Conservation (phyloP, 64 coral and sea anemone species). For the Pocillopora damicornis region DNA sequence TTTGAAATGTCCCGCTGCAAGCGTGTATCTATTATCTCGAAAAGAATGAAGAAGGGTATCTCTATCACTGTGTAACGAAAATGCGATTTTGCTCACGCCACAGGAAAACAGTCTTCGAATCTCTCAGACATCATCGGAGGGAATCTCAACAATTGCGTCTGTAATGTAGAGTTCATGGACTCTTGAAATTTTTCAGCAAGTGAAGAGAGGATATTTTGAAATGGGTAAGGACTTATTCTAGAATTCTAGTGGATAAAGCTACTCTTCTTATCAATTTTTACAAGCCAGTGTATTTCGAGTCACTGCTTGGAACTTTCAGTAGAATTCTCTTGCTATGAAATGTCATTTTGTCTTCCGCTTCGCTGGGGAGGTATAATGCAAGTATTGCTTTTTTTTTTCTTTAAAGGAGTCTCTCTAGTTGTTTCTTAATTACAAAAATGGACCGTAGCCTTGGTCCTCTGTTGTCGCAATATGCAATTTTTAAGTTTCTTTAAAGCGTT, state of each 20-base stretch:
- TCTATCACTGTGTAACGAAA: background rate
- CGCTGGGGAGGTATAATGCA: background rate
- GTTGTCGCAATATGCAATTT: background rate
- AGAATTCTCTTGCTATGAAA: background rate
- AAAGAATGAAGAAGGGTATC: constrained; percentile 14
- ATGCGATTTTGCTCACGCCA: constrained; percentile 1
- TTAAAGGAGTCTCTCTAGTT: background rate
- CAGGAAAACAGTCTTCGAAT: background rate
- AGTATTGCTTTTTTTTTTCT: background rate
- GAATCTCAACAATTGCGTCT: background rate
- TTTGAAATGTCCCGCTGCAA: constrained; percentile 28
- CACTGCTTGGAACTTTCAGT: background rate
- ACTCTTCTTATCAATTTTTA: background rate
- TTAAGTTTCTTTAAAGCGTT: background rate
- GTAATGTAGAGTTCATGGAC: constrained; percentile 10
- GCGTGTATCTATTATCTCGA: constrained; percentile 8
- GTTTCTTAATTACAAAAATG: background rate
- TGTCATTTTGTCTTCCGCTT: background rate
- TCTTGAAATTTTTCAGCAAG: constrained; percentile 3
- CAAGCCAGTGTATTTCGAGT: background rate
- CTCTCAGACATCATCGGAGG: background rate
- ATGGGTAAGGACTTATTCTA: constrained; percentile 13
- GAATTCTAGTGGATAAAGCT: background rate
- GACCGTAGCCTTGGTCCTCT: background rate
- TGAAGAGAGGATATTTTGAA: background rate